phyloP scores from a whole-genome alignment of 2,888 invertebrate species.

The Melanophora roralis region DNA sequence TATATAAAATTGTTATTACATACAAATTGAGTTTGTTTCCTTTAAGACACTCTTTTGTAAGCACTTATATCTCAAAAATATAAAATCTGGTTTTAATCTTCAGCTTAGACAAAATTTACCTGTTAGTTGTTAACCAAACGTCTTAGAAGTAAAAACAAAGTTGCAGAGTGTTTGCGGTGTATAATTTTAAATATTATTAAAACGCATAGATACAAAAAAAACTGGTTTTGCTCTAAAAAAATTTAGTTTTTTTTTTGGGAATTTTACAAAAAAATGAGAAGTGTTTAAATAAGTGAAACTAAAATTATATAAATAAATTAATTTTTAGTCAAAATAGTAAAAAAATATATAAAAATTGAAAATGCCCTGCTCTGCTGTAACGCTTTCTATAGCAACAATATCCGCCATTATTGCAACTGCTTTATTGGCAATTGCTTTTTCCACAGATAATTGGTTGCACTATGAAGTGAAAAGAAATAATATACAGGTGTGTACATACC shows the following conservation, averaged over 20 bases:
- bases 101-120: slow-evolving; percentile 39
- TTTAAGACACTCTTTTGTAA: neutral
- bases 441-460: slow-evolving; percentile 97
- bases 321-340: slow-evolving; percentile 14
- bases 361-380: slow-evolving; percentile 97
- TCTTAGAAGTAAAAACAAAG: slow-evolving; percentile 50
- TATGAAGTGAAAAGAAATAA: slow-evolving; percentile 92
- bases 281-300: slow-evolving; percentile 32
- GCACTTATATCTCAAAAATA: slow-evolving; percentile 34
- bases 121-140: slow-evolving; percentile 57
- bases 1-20: neutral
- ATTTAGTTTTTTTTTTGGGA: slow-evolving; percentile 34
- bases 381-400: slow-evolving; percentile 95
- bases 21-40: slow-evolving; percentile 25
- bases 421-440: slow-evolving; percentile 94
- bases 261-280: slow-evolving; percentile 31
- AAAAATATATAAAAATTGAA: slow-evolving; percentile 13
- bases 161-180: slow-evolving; percentile 17
- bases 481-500: slow-evolving; percentile 84
- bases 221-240: slow-evolving; percentile 48
- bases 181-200: slow-evolving; percentile 36
- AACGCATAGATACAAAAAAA: slow-evolving; percentile 43
- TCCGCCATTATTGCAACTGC: slow-evolving; percentile 96
- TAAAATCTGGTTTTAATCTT: slow-evolving; percentile 48
- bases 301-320: slow-evolving; percentile 3